These are phyloP conservation scores for Bradynema listronoti DNA, from an alignment of 1,140 invertebrate genomes.

Conservation along the genomic window DNA sequence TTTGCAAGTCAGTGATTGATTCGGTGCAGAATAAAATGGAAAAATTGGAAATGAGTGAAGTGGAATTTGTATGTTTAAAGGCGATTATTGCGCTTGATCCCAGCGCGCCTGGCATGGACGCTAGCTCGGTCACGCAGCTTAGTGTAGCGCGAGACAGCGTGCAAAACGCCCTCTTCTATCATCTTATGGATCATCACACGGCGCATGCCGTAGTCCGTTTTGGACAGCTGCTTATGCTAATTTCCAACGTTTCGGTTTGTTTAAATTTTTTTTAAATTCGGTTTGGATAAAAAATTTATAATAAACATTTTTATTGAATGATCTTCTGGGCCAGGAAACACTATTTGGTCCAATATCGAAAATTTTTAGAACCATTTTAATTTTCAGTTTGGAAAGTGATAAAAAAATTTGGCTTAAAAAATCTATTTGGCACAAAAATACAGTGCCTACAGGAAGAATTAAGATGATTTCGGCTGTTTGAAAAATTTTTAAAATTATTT, in stretches of 20 bases:
- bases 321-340: too few species aligned
- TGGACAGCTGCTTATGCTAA: constrained; percentile 43
- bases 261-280: neutral
- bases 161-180: constrained; percentile 47
- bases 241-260: constrained; percentile 47
- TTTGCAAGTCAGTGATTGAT: neutral
- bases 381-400: too few species aligned
- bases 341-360: too few species aligned
- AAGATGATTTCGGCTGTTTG: too few species aligned
- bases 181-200: constrained; percentile 30
- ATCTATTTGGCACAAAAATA: too few species aligned
- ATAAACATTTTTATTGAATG: too few species aligned
- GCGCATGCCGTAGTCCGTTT: constrained; percentile 42
- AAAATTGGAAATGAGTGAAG: constrained; percentile 28
- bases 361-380: too few species aligned
- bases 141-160: constrained; percentile 46
- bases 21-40: constrained; percentile 11
- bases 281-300: too few species aligned
- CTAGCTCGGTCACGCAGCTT: constrained; percentile 25
- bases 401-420: too few species aligned
- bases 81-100: constrained; percentile 53
- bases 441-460: too few species aligned
- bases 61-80: constrained; percentile 50
- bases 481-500: too few species aligned
- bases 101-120: constrained; percentile 32